phyloP scores from a whole-genome alignment of 2,797 vertebrate species.

The Natrix natrix region DNA sequence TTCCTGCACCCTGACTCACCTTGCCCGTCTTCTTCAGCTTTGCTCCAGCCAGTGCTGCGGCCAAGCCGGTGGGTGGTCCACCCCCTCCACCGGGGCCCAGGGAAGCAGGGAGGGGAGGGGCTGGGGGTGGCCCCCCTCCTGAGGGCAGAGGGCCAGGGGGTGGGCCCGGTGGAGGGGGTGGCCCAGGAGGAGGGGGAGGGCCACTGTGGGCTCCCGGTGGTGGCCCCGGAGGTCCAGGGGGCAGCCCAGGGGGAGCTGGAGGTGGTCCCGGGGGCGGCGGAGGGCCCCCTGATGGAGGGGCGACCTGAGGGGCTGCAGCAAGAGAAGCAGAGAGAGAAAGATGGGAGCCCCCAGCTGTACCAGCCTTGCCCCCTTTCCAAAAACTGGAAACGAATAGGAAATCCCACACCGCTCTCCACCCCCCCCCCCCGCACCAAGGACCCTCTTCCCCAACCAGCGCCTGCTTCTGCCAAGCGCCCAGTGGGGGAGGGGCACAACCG shows the following conservation, averaged over 20 bases:
- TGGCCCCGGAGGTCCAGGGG: conserved; percentile 80
- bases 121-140: conserved; percentile 70
- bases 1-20: conserved; percentile 61
- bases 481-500: background rate
- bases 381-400: no score
- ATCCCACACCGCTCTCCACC: background rate
- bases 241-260: conserved; percentile 63
- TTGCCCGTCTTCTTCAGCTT: conserved; percentile 81
- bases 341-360: background rate
- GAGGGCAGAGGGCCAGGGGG: conserved; percentile 40
- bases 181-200: conserved; percentile 61
- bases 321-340: background rate
- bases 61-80: conserved; percentile 65
- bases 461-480: background rate
- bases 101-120: conserved; percentile 79
- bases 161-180: conserved; percentile 56
- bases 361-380: background rate
- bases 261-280: conserved; percentile 66
- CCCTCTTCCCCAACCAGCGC: background rate
- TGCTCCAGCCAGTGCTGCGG: conserved; percentile 79
- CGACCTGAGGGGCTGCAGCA: conserved; percentile 45
- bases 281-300: conserved; percentile 55
- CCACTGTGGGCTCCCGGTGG: conserved; percentile 58
- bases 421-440: background rate
- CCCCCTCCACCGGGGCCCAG: conserved; percentile 59